phyloP scores from a whole-genome alignment of 2,797 vertebrate genomes.

The Pipistrellus nathusii region DNA sequence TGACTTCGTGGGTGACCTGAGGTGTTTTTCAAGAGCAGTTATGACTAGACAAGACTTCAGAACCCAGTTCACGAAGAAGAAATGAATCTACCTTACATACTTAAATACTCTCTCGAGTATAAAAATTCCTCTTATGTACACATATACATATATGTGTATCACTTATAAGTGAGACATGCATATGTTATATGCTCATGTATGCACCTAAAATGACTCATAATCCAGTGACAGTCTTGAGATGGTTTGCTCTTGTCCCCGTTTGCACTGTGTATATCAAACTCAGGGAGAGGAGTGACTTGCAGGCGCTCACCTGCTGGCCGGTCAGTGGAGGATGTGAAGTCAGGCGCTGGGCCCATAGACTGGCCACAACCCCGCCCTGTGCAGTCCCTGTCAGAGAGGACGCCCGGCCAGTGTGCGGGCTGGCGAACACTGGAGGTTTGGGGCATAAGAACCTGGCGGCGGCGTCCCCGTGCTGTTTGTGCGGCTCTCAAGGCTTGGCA shows the following conservation, averaged over 20 bases:
- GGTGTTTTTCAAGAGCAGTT: constrained; percentile 8
- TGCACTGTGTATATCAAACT: not conserved
- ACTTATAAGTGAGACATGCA: not conserved
- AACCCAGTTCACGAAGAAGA: not conserved
- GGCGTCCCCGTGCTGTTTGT: too few species aligned
- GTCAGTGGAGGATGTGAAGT: not conserved
- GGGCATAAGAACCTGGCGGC: not conserved
- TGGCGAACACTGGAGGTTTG: rapidly evolving
- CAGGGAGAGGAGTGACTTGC: not conserved
- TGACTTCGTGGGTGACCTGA: not conserved
- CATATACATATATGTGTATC: rapidly evolving
- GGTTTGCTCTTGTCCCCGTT: not conserved
- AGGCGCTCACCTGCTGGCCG: not conserved
- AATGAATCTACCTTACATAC: not conserved
- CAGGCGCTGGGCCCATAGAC: not conserved
- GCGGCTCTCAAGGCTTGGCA: not conserved
- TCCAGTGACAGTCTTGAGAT: not conserved
- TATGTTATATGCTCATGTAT: rapidly evolving
- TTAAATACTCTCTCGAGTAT: not conserved
- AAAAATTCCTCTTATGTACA: not conserved
- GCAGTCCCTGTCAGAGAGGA: rapidly evolving
- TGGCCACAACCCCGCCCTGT: rapidly evolving
- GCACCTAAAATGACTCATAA: not conserved
- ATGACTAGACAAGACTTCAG: not conserved
- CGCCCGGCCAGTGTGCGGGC: rapidly evolving